These are phyloP conservation scores for Sphyrna mokarran DNA, from an alignment of 2,113 vertebrate genomes.

Conservation along the genomic window DNA sequence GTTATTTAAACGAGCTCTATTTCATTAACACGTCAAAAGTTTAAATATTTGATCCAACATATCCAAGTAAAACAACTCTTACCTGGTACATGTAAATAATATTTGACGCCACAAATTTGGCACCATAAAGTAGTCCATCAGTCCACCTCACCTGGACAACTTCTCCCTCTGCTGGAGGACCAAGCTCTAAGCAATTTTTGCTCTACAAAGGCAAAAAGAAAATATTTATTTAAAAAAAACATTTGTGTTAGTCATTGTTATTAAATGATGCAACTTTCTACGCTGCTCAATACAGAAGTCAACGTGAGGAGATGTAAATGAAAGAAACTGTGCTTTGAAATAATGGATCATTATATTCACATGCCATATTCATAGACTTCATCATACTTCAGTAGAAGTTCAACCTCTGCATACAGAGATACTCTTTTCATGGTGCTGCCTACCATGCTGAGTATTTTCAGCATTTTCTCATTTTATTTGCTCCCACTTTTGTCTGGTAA, in stretches of 20 bases:
- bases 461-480: neutral
- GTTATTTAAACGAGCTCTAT: too few species aligned
- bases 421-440: neutral
- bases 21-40: neutral
- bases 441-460: too few species aligned
- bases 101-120: conserved; percentile 84
- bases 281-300: neutral
- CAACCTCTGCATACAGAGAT: neutral
- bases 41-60: neutral
- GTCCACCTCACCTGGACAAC: conserved; percentile 92
- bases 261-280: neutral
- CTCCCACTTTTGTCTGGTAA: neutral
- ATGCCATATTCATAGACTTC: neutral
- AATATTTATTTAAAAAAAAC: neutral
- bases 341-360: neutral
- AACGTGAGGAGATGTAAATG: neutral
- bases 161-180: conserved; percentile 84
- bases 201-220: conserved; percentile 58
- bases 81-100: conserved; percentile 87
- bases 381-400: neutral
- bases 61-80: conserved; percentile 37
- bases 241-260: neutral
- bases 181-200: conserved; percentile 79
- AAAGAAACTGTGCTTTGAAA: neutral
- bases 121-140: conserved; percentile 88